Percentiles rank a stretch among this genome's conserved stretches.
phyloP scores from a whole-genome alignment of 2,797 vertebrate species.

The Champsocephalus gunnari region DNA sequence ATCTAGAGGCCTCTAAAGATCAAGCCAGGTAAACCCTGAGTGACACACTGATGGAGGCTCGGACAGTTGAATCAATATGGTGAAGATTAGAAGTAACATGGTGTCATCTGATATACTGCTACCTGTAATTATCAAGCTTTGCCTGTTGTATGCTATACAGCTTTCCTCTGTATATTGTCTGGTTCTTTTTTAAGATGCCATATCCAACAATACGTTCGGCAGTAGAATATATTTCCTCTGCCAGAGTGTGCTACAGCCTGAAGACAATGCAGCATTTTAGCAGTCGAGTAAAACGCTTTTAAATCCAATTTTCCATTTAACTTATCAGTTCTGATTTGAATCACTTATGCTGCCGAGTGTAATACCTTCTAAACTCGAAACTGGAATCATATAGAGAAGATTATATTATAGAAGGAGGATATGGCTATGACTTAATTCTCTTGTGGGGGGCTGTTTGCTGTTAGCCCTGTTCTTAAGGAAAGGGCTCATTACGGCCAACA shows the following conservation, averaged over 20 bases:
- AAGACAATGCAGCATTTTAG: constrained; percentile 28
- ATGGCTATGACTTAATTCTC: constrained; percentile 50
- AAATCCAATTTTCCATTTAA: constrained; percentile 52
- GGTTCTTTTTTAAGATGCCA: not conserved
- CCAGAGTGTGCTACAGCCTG: constrained; percentile 6
- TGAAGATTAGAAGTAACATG: constrained; percentile 34
- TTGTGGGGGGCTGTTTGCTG: constrained; percentile 18
- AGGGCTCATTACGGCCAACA: constrained; percentile 45
- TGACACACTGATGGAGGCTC: constrained; percentile 47
- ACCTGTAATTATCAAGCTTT: constrained; percentile 48
- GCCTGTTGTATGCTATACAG: not conserved
- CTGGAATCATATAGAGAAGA: constrained; percentile 14
- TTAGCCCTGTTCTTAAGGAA: constrained; percentile 40
- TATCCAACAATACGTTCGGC: not conserved
- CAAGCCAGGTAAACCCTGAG: constrained; percentile 59
- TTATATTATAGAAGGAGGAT: constrained; percentile 28
- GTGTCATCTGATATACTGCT: constrained; percentile 47
- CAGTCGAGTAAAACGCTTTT: not conserved
- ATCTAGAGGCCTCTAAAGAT: constrained; percentile 34
- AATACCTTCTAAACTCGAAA: constrained; percentile 17
- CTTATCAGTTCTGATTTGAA: constrained; percentile 38
- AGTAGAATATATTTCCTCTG: constrained; percentile 1
- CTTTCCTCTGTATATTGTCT: constrained; percentile 10
- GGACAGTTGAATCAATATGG: constrained; percentile 71
- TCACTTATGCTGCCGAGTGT: constrained; percentile 32